Evolutionary conservation across 2,888 invertebrate genomes (phyloP).

Genomic region (Cataglyphis cursor): DNA sequence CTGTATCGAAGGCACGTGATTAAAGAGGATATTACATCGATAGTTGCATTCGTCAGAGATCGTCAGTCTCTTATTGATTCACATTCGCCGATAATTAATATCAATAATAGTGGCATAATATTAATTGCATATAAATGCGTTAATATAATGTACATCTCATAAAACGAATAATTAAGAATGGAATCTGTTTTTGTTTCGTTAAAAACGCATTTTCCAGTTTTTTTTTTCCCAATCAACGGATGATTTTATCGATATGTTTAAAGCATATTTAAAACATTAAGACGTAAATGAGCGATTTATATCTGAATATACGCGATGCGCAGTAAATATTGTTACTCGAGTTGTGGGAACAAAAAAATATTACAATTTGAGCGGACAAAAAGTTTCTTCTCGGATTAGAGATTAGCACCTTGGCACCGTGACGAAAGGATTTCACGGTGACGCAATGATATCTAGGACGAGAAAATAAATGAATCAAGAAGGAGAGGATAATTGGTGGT

Average conservation of each 20-base stretch:
- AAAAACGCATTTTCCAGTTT: neutral
- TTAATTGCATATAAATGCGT: neutral
- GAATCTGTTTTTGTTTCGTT: neutral
- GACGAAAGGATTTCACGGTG: conserved; percentile 70
- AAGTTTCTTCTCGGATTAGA: conserved; percentile 31
- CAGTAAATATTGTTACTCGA: conserved; percentile 23
- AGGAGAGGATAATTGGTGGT: conserved; percentile 54
- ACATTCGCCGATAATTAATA: neutral
- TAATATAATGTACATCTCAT: neutral
- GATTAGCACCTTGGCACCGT: conserved; percentile 46
- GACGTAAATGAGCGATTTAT: conserved; percentile 6
- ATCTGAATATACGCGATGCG: conserved; percentile 17
- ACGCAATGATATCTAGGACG: conserved; percentile 69
- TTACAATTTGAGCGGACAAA: conserved; percentile 6
- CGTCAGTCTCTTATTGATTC: conserved; percentile 8
- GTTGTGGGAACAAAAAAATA: neutral
- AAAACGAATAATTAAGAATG: neutral
- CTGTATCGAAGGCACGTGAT: conserved; percentile 67
- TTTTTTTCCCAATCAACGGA: neutral
- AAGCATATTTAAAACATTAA: neutral
- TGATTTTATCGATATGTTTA: neutral
- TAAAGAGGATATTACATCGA: neutral
- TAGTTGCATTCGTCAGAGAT: neutral
- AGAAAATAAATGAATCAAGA: conserved; percentile 60
- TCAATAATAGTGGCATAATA: neutral